Conservation (phyloP, 2,113 vertebrate genomes). For the Leucosticte australis region DNA sequence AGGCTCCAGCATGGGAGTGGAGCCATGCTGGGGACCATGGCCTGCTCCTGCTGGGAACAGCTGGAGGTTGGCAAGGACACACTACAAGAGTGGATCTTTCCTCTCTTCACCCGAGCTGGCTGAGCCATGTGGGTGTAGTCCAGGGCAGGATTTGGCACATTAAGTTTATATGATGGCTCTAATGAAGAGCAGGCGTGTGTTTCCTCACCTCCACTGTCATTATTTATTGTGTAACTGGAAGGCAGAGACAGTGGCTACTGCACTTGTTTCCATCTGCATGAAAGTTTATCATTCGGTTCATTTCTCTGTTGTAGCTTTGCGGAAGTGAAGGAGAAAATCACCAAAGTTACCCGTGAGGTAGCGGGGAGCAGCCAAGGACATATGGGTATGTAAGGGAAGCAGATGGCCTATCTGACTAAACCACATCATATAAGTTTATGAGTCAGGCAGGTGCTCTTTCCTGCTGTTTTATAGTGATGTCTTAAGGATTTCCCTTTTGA, state of each 20-base stretch:
- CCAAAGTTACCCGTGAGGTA: not conserved
- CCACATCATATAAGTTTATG: slow-evolving; percentile 66
- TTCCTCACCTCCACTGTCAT: not conserved
- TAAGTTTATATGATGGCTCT: not conserved
- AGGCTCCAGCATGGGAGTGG: not conserved
- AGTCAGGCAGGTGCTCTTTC: slow-evolving; percentile 72
- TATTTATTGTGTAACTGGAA: slow-evolving; percentile 1
- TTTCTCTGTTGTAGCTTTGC: not conserved
- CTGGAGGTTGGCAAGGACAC: not conserved
- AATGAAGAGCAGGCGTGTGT: not conserved
- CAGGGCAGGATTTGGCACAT: slow-evolving; percentile 7
- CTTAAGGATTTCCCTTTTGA: slow-evolving; percentile 76
- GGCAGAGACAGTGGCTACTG: not conserved
- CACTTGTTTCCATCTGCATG: not conserved
- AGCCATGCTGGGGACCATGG: accelerated
- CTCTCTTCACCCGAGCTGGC: not conserved
- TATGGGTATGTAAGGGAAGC: slow-evolving; percentile 68
- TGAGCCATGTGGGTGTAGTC: not conserved
- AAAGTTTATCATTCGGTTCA: slow-evolving; percentile 29
- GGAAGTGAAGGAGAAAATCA: slow-evolving; percentile 23
- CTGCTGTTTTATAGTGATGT: slow-evolving; percentile 74
- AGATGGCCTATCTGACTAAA: slow-evolving; percentile 68
- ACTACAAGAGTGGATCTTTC: not conserved
- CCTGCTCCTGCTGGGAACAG: not conserved
- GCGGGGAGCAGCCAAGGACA: not conserved